Evolutionary conservation across 2,888 invertebrate species (phyloP).

Genomic region (Heliconius ismenius): DNA sequence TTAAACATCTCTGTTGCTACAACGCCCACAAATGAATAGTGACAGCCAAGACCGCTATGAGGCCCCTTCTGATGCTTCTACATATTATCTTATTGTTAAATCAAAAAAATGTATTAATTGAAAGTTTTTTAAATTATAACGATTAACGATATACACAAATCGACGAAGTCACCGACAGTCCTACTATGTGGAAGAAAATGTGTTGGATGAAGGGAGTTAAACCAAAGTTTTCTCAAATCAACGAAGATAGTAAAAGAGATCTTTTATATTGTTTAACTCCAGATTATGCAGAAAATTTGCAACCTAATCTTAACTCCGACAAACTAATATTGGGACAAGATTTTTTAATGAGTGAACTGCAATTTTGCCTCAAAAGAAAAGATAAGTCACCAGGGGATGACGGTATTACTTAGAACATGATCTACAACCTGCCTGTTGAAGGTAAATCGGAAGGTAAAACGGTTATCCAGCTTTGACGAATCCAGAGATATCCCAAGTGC

Average conservation of each 20-base stretch:
- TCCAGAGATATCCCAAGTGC: too few species aligned
- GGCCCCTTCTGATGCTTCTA: too few species aligned
- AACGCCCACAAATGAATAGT: too few species aligned
- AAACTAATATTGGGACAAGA: background rate
- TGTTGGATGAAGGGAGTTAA: slow-evolving; percentile 4
- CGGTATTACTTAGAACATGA: background rate
- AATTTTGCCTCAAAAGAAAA: background rate
- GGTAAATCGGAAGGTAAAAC: background rate
- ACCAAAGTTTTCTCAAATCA: background rate
- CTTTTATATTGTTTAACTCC: background rate
- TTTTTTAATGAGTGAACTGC: background rate
- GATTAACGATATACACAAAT: background rate
- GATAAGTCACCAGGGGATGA: background rate
- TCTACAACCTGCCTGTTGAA: background rate
- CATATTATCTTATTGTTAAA: too few species aligned
- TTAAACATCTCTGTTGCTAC: too few species aligned
- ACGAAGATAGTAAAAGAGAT: background rate
- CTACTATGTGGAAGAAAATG: slow-evolving; percentile 2
- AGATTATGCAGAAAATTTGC: slow-evolving; percentile 8
- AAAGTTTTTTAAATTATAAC: too few species aligned
- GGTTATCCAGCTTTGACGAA: too few species aligned
- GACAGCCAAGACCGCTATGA: too few species aligned
- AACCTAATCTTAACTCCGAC: background rate
- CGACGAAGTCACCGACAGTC: background rate
- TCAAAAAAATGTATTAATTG: too few species aligned